phyloP scores from a whole-genome alignment of 1,140 invertebrate genomes.

The Drosophila ananassae region DNA sequence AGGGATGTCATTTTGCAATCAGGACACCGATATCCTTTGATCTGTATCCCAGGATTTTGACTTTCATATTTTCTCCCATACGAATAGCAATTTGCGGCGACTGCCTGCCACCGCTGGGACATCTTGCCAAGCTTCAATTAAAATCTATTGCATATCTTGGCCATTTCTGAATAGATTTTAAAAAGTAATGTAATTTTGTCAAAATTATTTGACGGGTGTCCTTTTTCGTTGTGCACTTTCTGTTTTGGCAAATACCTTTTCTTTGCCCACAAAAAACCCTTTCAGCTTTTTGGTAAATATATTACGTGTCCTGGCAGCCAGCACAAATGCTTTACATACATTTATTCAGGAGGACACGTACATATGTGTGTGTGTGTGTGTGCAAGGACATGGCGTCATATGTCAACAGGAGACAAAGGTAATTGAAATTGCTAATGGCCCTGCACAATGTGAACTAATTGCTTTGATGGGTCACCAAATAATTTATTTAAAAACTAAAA shows the following conservation, averaged over 20 bases:
- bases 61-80: no score
- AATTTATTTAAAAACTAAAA: conserved; percentile 49
- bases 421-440: conserved; percentile 61
- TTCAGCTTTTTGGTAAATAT: conserved; percentile 19
- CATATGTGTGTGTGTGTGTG: neutral
- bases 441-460: conserved; percentile 47
- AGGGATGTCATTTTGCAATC: no score
- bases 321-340: conserved; percentile 19
- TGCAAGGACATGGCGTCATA: conserved; percentile 12
- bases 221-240: conserved; percentile 1
- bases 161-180: no score
- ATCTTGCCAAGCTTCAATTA: no score
- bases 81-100: no score
- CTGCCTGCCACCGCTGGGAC: no score
- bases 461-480: conserved; percentile 38
- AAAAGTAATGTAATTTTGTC: no score
- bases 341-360: conserved; percentile 29
- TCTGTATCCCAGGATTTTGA: no score
- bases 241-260: neutral
- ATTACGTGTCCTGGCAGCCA: conserved; percentile 12
- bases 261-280: neutral
- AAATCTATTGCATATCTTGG: no score
- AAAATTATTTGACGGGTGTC: neutral
- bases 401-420: conserved; percentile 38
- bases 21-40: no score